Evolutionary conservation across 2,797 vertebrate genomes (phyloP), one percentile per base, ranked within the genome.

Genomic region (Euphonia xanthogaster): DNA sequence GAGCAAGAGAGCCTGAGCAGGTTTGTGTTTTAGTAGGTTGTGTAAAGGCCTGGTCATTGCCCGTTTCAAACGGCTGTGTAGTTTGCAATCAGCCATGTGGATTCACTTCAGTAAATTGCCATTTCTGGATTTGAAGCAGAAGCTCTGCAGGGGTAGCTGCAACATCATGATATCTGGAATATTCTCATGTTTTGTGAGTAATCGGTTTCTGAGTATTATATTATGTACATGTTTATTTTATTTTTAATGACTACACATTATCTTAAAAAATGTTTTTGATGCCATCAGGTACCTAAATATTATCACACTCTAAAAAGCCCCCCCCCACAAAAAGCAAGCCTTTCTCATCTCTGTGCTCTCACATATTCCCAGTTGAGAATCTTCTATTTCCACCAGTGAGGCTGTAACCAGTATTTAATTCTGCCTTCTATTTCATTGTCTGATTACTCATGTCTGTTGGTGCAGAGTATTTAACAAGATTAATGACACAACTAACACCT

Each of bases 381-480:
- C 47, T 92, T 78, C 37, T 78, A 23, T 80, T 86, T 58, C 57
- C 25, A 33, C 25, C 33, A 54, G 45, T 72, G 58, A 90, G 77
- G 16, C 58, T 77, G n/a, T 68, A 83, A 78, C 37, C 1, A 8
- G 28, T 50, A 33, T 84, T 95, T 91, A 93, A 71, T 60, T 48
- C 73, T 86, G n/a, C 31, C 45, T 74, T 42, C 42, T 79, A 1
- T 89, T 74, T 75, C 35, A 12, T 27, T 89, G n/a, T 76, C 85
- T 90, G 50, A 74, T 94, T 94, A 51, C 23, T 88, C 45, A 11
- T 50, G 44, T 58, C 84, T 80, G 71, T 75, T 67, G 51, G 48
- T 82, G 66, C 47, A 66, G 55, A 55, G 23, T 68, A 72, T 85
- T 92, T 90, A 70, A 86, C 88, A 96, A 66, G 92, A 90, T 90